Base-by-base conservation (phyloP, 2,888 invertebrate species). In the Hirtodrosophila cameraria region DNA sequence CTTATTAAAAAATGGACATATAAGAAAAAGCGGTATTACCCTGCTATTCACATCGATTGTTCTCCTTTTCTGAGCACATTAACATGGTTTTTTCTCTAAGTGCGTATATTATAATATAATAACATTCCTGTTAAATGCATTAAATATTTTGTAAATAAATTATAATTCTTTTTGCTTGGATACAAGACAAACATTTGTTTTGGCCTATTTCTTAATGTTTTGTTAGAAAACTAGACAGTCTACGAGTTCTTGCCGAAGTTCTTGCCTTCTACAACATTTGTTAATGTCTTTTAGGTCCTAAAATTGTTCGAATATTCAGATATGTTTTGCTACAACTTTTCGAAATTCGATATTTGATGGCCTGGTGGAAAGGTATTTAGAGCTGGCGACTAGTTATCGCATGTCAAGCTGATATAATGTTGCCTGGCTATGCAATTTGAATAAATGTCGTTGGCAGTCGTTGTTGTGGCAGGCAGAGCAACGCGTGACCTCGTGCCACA, bases 391-490 rank as follows among this genome's bases (percentile, higher is more conserved):
- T 15, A 35, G 49, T 12, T 68, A 60, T 80, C 55, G 80, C 80
- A 75, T 80, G 80, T 80, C 84, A 60, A 62, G 58, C 62, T 39
- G 68, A 69, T 60, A 80, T 86, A 76, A 86, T 61, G 66, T 48
- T 63, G 57, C 45, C 72, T 39, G 52, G 49, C 75, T 48, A 60
- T 71, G 72, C 72, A 71, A 86, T 80, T 86, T 80, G 81, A 86
- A 80, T 86, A 80, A 80, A 83, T 80, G 76, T 68, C 65, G 75
- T 71, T 69, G 79, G 58, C 41, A n/a, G n/a, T n/a, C n/a, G n/a
- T n/a, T n/a, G n/a, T n/a, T 41, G 45, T 55, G 64, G 65, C 53
- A 65, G 52, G 57, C 66, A 33, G 66, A 30, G 46, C 50, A 53
- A 33, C 38, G 67, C 73, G 74, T 73, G 68, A 70, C 74, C 74